These are phyloP conservation scores for Megastigmus dorsalis DNA, from an alignment of 2,888 invertebrate genomes.

Conservation along the genomic window DNA sequence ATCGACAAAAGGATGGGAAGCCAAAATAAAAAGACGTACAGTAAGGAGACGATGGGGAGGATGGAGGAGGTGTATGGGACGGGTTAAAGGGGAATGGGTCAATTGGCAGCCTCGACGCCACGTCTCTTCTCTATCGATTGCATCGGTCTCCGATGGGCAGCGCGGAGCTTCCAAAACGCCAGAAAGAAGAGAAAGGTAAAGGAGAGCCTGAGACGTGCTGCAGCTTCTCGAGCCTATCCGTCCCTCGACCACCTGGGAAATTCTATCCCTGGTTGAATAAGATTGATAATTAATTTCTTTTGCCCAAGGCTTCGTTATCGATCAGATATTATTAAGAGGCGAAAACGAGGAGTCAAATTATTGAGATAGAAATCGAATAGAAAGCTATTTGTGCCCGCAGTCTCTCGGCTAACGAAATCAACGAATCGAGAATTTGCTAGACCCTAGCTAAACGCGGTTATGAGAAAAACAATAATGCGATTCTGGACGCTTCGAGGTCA, in stretches of 20 bases:
- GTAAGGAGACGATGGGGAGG: conserved; percentile 20
- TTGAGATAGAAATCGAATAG: conserved; percentile 1
- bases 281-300: conserved; percentile 63
- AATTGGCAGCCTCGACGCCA: conserved; percentile 56
- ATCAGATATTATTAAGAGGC: neutral
- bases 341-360: conserved; percentile 3
- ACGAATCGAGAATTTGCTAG: neutral
- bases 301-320: conserved; percentile 10
- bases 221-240: conserved; percentile 14
- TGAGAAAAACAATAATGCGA: neutral
- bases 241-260: conserved; percentile 61
- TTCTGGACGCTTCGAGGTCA: neutral
- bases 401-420: neutral
- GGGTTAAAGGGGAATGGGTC: conserved; percentile 51
- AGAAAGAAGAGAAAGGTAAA: conserved; percentile 36
- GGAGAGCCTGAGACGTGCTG: conserved; percentile 23
- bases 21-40: conserved; percentile 11
- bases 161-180: conserved; percentile 54
- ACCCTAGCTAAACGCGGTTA: neutral
- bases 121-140: conserved; percentile 67
- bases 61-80: conserved; percentile 47
- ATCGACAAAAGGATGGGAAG: neutral
- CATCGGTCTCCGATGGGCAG: conserved; percentile 63
- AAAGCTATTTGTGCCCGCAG: neutral
- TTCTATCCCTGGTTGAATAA: conserved; percentile 61